phyloP scores from a whole-genome alignment of 1,140 invertebrate species.

The Dreissena rostriformis region DNA sequence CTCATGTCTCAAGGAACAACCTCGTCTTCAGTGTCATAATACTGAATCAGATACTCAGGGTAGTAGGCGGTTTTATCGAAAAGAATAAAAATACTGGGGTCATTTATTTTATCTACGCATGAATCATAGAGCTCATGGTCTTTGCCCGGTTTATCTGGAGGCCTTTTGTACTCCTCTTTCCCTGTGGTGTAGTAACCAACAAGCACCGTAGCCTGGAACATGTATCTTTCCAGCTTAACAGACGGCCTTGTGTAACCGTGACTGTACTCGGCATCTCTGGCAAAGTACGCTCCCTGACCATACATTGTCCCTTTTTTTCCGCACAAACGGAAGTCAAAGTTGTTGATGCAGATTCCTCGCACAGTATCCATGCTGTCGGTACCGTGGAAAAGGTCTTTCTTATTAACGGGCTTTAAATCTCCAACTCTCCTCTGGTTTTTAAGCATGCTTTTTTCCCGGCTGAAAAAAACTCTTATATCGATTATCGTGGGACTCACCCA shows the following conservation, averaged over 20 bases:
- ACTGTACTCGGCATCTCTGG: conserved; percentile 67
- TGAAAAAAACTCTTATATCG: background rate
- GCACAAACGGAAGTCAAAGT: conserved; percentile 69
- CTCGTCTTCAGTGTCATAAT: conserved; percentile 20
- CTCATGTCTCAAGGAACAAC: too few species aligned
- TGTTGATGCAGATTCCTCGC: conserved; percentile 65
- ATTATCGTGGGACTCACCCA: too few species aligned
- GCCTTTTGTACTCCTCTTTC: conserved; percentile 61
- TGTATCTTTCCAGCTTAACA: conserved; percentile 41
- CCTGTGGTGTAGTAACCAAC: conserved; percentile 70
- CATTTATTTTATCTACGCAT: conserved; percentile 67
- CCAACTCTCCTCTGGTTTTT: conserved; percentile 50
- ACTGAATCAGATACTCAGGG: conserved; percentile 76
- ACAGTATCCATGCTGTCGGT: conserved; percentile 63
- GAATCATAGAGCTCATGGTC: conserved; percentile 72
- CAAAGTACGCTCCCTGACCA: conserved; percentile 77
- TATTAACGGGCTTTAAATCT: conserved; percentile 35
- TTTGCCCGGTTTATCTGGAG: conserved; percentile 61
- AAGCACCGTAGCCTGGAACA: conserved; percentile 73
- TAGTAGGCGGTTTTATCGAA: conserved; percentile 74
- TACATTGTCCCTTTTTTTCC: conserved; percentile 69
- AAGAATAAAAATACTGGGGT: conserved; percentile 73
- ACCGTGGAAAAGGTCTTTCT: conserved; percentile 69
- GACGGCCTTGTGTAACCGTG: conserved; percentile 61
- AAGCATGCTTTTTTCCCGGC: conserved; percentile 57